These are phyloP conservation scores for Julus scanicus DNA, from an alignment of 2,888 invertebrate genomes.

Conservation along the genomic window DNA sequence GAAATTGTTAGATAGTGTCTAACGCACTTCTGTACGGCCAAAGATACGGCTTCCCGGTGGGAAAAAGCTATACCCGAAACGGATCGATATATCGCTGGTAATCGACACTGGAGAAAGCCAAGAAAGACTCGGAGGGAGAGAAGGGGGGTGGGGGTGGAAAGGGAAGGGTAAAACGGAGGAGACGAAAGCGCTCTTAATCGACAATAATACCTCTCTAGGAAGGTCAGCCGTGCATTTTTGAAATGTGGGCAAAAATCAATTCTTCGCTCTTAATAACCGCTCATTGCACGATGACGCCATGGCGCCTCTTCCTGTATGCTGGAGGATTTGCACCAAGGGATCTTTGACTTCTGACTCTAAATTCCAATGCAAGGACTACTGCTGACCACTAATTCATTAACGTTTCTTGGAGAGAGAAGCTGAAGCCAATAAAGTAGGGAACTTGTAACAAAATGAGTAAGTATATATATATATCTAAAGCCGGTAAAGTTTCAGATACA, in stretches of 20 bases:
- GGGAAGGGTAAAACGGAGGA: background rate
- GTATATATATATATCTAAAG: no score
- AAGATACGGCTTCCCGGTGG: constrained; percentile 28
- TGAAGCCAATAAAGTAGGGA: no score
- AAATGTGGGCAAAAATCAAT: background rate
- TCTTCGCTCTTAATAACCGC: background rate
- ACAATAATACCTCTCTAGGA: background rate
- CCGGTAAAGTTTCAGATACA: no score
- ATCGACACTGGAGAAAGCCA: constrained; percentile 37
- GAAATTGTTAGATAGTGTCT: constrained; percentile 43
- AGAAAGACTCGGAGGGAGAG: background rate
- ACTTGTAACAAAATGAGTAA: no score
- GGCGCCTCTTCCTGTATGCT: no score
- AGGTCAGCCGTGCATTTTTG: background rate
- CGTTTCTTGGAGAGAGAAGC: no score
- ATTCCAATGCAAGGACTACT: no score
- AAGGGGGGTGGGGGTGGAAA: background rate
- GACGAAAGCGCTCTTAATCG: background rate
- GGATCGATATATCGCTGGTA: constrained; percentile 1
- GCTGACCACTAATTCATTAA: no score
- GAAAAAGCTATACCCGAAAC: background rate
- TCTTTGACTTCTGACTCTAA: no score
- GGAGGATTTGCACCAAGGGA: no score
- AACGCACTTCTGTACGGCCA: constrained; percentile 22
- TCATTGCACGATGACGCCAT: background rate